Percentiles rank a stretch among this genome's conserved stretches.
These are phyloP conservation scores for Melanotaenia duboulayi DNA, from an alignment of 2,113 vertebrate species.

Conservation along the genomic window DNA sequence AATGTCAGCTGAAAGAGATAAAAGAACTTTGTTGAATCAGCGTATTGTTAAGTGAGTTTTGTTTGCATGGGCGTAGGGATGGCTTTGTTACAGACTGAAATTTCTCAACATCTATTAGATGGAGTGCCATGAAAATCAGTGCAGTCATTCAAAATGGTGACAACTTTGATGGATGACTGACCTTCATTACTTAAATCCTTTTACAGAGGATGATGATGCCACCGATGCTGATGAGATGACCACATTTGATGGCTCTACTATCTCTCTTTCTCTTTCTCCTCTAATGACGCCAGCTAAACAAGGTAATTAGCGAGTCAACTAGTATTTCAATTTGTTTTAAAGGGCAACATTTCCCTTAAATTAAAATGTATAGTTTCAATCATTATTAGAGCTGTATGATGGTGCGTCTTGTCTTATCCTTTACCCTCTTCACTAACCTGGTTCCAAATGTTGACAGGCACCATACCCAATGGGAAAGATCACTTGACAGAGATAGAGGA, in stretches of 20 bases:
- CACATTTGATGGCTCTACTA: constrained; percentile 93
- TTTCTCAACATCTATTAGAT: background rate
- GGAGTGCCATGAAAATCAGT: background rate
- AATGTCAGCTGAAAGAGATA: background rate
- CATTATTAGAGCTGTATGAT: constrained; percentile 1
- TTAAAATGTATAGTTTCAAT: constrained; percentile 11
- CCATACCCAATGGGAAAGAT: constrained; percentile 78
- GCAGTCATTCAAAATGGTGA: background rate
- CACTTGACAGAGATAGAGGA: constrained; percentile 77
- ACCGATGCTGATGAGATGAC: constrained; percentile 89
- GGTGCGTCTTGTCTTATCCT: background rate
- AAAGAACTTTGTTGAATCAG: constrained; percentile 3
- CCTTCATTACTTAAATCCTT: constrained; percentile 69
- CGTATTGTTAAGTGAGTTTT: background rate
- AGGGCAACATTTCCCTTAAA: background rate
- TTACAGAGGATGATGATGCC: constrained; percentile 89
- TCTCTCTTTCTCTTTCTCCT: constrained; percentile 93
- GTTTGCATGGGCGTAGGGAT: background rate
- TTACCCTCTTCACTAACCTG: constrained; percentile 11
- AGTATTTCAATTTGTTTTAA: constrained; percentile 7
- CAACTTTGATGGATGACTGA: constrained; percentile 6
- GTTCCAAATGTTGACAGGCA: constrained; percentile 61
- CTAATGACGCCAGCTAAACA: constrained; percentile 89
- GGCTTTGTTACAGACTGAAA: background rate
- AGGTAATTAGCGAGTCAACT: constrained; percentile 77